A percentile compares a stretch with the other conserved stretches of the same genome.
Evolutionary conservation across 2,113 vertebrate species (phyloP).

Genomic region (Ivindomyrus marchei): DNA sequence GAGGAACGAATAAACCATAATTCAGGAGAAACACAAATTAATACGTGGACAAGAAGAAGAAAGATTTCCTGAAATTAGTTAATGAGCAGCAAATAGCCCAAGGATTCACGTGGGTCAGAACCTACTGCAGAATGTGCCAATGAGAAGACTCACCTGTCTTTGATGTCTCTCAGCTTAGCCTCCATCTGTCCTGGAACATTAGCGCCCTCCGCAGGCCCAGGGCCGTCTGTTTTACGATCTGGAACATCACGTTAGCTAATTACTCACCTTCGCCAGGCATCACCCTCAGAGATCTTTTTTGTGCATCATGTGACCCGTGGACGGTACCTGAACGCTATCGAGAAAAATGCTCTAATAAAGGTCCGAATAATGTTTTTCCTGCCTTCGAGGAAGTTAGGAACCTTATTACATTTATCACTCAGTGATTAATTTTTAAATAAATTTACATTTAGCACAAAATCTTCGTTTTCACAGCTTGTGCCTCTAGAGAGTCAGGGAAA

Average conservation of each 20-base stretch:
- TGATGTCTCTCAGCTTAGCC: conserved; percentile 51
- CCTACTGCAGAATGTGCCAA: not conserved
- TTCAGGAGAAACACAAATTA: not conserved
- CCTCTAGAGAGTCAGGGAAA: not conserved
- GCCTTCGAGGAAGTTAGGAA: not conserved
- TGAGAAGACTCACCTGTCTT: conserved; percentile 56
- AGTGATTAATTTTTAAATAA: not conserved
- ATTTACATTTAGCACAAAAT: not conserved
- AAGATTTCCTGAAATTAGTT: not conserved
- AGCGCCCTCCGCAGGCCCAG: conserved; percentile 41
- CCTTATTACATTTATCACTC: not conserved
- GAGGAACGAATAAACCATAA: not conserved
- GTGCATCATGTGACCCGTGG: not conserved
- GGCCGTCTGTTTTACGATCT: conserved; percentile 62
- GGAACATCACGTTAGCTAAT: not conserved
- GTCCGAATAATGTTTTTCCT: not conserved
- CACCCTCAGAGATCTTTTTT: not conserved
- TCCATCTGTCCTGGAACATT: conserved; percentile 43
- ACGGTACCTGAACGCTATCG: not conserved
- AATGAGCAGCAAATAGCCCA: not conserved
- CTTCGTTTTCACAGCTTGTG: not conserved
- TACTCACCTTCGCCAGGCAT: not conserved
- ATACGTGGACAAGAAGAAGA: not conserved
- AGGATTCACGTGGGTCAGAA: not conserved
- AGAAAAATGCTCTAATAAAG: not conserved